These are phyloP conservation scores for Agelaius tricolor DNA, from an alignment of 2,113 vertebrate genomes.

Conservation along the genomic window DNA sequence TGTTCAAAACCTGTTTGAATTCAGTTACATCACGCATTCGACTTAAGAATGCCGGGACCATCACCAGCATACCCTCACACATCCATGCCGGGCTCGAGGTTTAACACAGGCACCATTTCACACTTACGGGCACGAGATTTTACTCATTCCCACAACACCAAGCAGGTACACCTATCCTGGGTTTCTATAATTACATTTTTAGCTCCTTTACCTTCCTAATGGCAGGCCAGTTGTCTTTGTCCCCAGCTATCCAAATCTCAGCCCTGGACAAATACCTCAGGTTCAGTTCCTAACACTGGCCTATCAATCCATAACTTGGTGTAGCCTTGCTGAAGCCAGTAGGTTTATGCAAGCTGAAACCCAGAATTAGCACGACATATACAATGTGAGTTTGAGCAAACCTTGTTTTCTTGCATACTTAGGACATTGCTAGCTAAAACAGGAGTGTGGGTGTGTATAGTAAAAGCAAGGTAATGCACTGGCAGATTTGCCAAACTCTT, in stretches of 20 bases:
- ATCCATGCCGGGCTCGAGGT: background rate
- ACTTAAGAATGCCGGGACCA: background rate
- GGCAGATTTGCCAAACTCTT: background rate
- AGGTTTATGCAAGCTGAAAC: background rate
- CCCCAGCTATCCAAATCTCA: background rate
- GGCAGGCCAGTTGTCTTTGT: background rate
- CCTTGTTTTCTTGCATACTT: background rate
- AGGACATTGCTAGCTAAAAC: background rate
- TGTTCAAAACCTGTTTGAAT: background rate
- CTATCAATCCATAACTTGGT: background rate
- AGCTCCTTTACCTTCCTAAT: background rate
- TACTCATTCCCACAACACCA: background rate
- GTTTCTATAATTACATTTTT: background rate
- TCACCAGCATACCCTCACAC: background rate
- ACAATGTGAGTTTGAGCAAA: background rate
- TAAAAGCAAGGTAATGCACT: background rate
- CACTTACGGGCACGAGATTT: background rate
- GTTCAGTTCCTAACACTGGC: background rate
- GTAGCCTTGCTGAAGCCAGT: background rate
- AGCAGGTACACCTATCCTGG: fast-evolving
- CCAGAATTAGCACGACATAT: background rate
- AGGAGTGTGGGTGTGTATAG: background rate
- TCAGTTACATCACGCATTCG: background rate
- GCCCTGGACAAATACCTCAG: background rate
- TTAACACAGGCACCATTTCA: background rate